Conservation (phyloP, 1,140 invertebrate species). For the Pseudomyrmex gracilis region DNA sequence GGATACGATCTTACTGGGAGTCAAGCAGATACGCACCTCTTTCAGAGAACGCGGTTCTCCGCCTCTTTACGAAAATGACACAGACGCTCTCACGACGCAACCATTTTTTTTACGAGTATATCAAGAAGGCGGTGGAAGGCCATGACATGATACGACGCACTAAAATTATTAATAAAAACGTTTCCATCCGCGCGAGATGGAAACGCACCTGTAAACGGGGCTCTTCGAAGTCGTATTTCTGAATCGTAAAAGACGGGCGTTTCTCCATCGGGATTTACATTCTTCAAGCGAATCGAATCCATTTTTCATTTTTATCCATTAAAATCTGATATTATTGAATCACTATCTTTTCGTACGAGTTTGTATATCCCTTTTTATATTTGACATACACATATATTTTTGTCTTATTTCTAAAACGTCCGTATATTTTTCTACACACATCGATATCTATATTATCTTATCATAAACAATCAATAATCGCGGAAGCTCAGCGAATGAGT, state of each 20-base stretch:
- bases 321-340: not conserved
- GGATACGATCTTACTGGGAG: constrained; percentile 49
- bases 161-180: constrained; percentile 83
- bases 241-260: constrained; percentile 72
- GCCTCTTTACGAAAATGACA: constrained; percentile 61
- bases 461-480: not conserved
- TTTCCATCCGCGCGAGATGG: constrained; percentile 54
- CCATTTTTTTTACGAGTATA: constrained; percentile 63
- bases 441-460: not conserved
- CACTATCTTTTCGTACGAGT: too few species aligned
- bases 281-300: constrained; percentile 66
- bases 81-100: constrained; percentile 45
- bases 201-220: constrained; percentile 74
- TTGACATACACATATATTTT: not conserved
- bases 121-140: not conserved
- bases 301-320: constrained; percentile 69
- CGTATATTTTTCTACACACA: not conserved
- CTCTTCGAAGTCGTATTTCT: constrained; percentile 68
- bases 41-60: constrained; percentile 1
- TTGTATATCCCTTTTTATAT: not conserved
- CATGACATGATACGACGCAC: constrained; percentile 25
- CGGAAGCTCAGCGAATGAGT: not conserved
- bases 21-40: constrained; percentile 48
- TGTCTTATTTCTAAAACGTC: not conserved
- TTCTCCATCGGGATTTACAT: constrained; percentile 19